A percentile compares a stretch with the other conserved stretches of the same genome.
Evolutionary conservation across 2,113 vertebrate species (phyloP).

Genomic region (Chamaea fasciata): DNA sequence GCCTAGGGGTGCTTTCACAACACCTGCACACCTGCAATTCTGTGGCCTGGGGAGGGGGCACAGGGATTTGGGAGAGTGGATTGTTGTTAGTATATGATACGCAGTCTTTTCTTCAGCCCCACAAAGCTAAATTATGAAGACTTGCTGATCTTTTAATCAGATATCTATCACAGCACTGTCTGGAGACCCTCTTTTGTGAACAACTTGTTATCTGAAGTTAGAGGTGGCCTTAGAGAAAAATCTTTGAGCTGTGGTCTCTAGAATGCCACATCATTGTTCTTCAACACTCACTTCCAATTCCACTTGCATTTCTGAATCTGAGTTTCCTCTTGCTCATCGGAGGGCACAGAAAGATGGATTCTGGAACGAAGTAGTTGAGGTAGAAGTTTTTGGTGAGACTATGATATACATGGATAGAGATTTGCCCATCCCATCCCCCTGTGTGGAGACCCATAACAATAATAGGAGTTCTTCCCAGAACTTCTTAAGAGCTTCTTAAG

Average conservation of each 20-base stretch:
- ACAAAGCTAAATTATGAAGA: not conserved
- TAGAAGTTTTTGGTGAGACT: not conserved
- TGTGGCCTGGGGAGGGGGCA: not conserved
- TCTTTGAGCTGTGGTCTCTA: not conserved
- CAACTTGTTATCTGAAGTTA: not conserved
- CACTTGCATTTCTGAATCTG: not conserved
- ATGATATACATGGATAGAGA: not conserved
- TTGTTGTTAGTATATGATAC: not conserved
- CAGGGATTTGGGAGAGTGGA: not conserved
- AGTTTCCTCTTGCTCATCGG: not conserved
- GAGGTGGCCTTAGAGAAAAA: not conserved
- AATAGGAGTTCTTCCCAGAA: not conserved
- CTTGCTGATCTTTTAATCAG: not conserved
- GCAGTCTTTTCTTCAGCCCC: not conserved
- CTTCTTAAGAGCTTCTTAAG: not conserved
- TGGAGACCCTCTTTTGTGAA: not conserved
- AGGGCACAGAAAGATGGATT: not conserved
- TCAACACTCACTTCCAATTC: not conserved
- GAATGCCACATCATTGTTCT: not conserved
- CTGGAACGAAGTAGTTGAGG: fast-evolving
- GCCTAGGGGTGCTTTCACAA: not conserved
- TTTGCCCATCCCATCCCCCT: not conserved
- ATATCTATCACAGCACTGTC: not conserved
- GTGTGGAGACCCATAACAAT: not conserved
- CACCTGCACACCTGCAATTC: not conserved